phyloP scores from a whole-genome alignment of 2,113 vertebrate species.

The Austrofundulus limnaeus region DNA sequence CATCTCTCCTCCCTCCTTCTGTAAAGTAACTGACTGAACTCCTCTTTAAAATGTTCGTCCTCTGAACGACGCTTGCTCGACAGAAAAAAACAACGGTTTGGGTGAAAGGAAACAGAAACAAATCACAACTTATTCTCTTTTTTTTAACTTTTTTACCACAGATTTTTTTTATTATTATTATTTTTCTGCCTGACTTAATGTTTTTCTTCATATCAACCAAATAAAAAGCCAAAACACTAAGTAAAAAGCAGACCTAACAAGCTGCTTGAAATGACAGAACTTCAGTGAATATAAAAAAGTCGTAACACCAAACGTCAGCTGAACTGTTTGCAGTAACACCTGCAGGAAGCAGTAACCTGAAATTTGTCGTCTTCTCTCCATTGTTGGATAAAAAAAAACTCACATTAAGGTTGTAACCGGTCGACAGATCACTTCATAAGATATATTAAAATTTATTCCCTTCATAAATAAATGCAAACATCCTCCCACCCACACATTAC shows the following conservation, averaged over 20 bases:
- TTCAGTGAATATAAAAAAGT: slow-evolving; percentile 1
- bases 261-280: slow-evolving; percentile 22
- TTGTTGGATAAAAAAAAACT: slow-evolving; percentile 33
- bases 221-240: slow-evolving; percentile 5
- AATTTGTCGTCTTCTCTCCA: slow-evolving; percentile 28
- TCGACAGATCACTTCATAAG: slow-evolving; percentile 74
- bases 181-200: neutral
- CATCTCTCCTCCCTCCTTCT: slow-evolving; percentile 60
- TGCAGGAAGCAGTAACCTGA: slow-evolving; percentile 75
- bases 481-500: slow-evolving; percentile 58
- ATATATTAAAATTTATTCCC: slow-evolving; percentile 85
- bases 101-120: slow-evolving; percentile 34
- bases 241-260: slow-evolving; percentile 29
- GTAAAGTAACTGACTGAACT: slow-evolving; percentile 53
- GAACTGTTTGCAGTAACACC: slow-evolving; percentile 74
- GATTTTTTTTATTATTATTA: slow-evolving; percentile 22
- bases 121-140: neutral
- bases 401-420: slow-evolving; percentile 70
- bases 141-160: slow-evolving; percentile 43
- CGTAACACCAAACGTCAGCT: slow-evolving; percentile 66
- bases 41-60: too few species aligned
- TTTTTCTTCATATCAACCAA: slow-evolving; percentile 45
- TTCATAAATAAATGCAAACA: slow-evolving; percentile 84
- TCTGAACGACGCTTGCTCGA: too few species aligned
- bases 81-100: slow-evolving; percentile 41